Evolutionary conservation across 30 jellyfish, hydroid and myxozoan species (phyloP), one percentile per base, ranked within the genome.

Genomic region (Hydra vulgaris): DNA sequence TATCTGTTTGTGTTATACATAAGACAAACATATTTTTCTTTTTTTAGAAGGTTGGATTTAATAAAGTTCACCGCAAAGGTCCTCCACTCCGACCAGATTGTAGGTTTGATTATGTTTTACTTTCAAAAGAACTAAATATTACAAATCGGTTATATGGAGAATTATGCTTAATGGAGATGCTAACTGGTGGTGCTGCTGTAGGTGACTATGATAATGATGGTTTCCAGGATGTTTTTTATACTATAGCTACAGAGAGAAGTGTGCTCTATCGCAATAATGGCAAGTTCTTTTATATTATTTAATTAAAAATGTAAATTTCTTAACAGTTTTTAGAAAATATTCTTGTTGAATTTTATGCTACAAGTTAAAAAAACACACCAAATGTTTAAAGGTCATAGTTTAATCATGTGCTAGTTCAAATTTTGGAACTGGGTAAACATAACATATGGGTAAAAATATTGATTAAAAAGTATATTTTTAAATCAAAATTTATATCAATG

Each of bases 201-300:
- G 98, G 98, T 12, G 98, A 92, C 76, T 92, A 78, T 80, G 96
- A 92, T 83, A 85, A 88, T 71, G 98, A 92, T 83, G 98, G 98
- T 0, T 16, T 86, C 72, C 88, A n/a, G 55, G 98, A 92, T 84
- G 61, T 87, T 3, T 92, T 77, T 79, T 92, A 86, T 77, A 79
- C 94, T 19, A 95, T 92, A 5, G 82, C 78, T 74, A 25, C 15
- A 72, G 81, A 82, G 26, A 68, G 96, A 81, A 92, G 98, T 76
- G 80, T 84, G 26, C 84, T 92, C 53, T 92, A 92, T 85, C 82
- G 84, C 61, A 92, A 86, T 74, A 61, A 83, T 20, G 98, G 98
- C 86, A 71, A 19, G 97, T 21, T 21, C 15, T 12, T 1, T 67
- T 21, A 22, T 66, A 0, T 66, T 78, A 40, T 5, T 12, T n/a